These are phyloP conservation scores for Mylabris phalerata DNA, from an alignment of 1,140 invertebrate genomes.

Conservation along the genomic window DNA sequence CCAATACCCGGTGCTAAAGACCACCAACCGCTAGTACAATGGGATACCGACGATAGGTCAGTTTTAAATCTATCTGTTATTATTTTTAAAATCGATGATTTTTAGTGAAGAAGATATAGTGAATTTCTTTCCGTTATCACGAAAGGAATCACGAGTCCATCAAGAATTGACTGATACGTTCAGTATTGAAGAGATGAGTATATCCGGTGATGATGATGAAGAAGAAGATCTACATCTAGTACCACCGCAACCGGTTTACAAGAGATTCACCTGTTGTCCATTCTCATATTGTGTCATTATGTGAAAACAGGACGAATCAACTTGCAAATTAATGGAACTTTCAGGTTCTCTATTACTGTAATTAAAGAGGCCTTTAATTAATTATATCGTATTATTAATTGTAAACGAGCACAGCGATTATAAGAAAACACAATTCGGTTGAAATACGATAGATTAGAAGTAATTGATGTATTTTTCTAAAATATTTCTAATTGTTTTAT, in stretches of 20 bases:
- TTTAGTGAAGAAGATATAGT: conserved; percentile 50
- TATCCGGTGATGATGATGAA: conserved; percentile 56
- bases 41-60: conserved; percentile 48
- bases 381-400: too few species aligned
- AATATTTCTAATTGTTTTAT: not conserved
- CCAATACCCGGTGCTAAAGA: conserved; percentile 52
- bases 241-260: conserved; percentile 36
- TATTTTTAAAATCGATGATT: conserved; percentile 13
- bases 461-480: not conserved
- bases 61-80: conserved; percentile 33
- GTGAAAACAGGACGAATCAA: conserved; percentile 7
- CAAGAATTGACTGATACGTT: conserved; percentile 56
- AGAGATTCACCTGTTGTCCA: conserved; percentile 36
- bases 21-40: conserved; percentile 53
- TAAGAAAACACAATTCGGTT: not conserved
- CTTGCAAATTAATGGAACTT: not conserved
- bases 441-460: not conserved
- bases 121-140: conserved; percentile 49
- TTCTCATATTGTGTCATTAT: conserved; percentile 33
- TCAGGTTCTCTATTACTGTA: too few species aligned
- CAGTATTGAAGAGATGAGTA: conserved; percentile 54
- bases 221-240: conserved; percentile 40
- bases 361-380: too few species aligned
- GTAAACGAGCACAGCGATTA: too few species aligned
- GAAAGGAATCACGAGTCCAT: conserved; percentile 45